Evolutionary conservation across 2,113 vertebrate genomes (phyloP).

Genomic region (Romanogobio albipinnatus): DNA sequence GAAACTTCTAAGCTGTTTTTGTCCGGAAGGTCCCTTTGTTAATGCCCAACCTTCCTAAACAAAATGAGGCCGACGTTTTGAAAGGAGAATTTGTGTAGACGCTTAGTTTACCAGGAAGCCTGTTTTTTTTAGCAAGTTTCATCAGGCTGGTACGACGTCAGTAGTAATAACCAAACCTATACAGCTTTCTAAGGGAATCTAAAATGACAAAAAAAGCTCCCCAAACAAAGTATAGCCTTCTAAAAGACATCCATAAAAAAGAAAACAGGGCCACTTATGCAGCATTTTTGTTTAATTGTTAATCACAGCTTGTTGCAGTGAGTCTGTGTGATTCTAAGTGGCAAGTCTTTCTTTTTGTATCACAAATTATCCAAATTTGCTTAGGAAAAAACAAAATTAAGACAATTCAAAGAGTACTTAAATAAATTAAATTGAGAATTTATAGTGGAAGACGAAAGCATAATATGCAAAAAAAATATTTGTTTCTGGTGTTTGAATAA

Average conservation of each 20-base stretch:
- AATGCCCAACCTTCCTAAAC: background rate
- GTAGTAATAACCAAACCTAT: background rate
- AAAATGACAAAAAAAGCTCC: background rate
- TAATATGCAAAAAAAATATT: background rate
- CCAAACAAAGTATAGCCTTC: background rate
- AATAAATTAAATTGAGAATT: background rate
- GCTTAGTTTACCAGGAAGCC: background rate
- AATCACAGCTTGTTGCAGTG: background rate
- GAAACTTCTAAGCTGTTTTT: background rate
- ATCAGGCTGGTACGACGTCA: background rate
- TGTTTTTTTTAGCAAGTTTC: background rate
- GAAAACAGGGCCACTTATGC: background rate
- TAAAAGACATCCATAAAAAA: background rate
- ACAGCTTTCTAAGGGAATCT: background rate
- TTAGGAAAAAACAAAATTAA: background rate
- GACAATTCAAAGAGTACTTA: background rate
- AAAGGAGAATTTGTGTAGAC: background rate
- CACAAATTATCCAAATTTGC: background rate
- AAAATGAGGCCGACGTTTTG: background rate
- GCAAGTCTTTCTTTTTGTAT: no score
- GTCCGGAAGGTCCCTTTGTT: background rate
- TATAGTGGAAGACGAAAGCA: background rate
- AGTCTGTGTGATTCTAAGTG: background rate
- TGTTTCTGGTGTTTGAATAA: background rate
- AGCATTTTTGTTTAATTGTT: conserved; percentile 4